These are phyloP conservation scores for Orbicella faveolata DNA, from an alignment of 64 coral and sea anemone species.

Conservation along the genomic window DNA sequence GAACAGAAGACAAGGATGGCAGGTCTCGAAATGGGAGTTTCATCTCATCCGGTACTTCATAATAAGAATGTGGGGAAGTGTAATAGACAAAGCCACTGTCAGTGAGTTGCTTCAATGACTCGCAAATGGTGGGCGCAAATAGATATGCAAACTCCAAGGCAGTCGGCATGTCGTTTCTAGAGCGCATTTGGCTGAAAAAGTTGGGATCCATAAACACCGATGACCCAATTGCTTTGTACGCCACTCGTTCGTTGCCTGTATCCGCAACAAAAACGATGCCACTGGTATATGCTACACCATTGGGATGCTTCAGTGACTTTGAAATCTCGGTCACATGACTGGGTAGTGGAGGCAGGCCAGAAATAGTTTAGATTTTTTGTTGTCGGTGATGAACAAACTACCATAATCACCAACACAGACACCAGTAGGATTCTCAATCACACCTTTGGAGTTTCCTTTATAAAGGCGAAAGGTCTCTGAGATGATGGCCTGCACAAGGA, in stretches of 20 bases:
- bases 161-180: conserved; percentile 52
- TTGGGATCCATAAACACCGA: conserved; percentile 48
- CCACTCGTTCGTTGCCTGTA: conserved; percentile 20
- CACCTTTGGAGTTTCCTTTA: conserved; percentile 51
- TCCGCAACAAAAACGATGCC: conserved; percentile 39
- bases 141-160: conserved; percentile 47
- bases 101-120: conserved; percentile 49
- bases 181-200: conserved; percentile 46
- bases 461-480: conserved; percentile 43
- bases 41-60: conserved; percentile 42
- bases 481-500: conserved; percentile 43
- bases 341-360: conserved; percentile 57
- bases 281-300: conserved; percentile 21
- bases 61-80: conserved; percentile 9
- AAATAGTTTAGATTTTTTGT: conserved; percentile 33
- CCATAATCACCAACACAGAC: conserved; percentile 52
- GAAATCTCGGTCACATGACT: conserved; percentile 40
- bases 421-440: conserved; percentile 33
- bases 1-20: background rate
- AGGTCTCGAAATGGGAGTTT: conserved; percentile 27
- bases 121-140: conserved; percentile 35
- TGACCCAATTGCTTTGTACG: conserved; percentile 36
- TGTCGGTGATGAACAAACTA: conserved; percentile 54
- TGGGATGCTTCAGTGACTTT: conserved; percentile 7
- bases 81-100: conserved; percentile 41